phyloP scores from a whole-genome alignment of 2,888 invertebrate genomes.

The Ariolimax columbianus region DNA sequence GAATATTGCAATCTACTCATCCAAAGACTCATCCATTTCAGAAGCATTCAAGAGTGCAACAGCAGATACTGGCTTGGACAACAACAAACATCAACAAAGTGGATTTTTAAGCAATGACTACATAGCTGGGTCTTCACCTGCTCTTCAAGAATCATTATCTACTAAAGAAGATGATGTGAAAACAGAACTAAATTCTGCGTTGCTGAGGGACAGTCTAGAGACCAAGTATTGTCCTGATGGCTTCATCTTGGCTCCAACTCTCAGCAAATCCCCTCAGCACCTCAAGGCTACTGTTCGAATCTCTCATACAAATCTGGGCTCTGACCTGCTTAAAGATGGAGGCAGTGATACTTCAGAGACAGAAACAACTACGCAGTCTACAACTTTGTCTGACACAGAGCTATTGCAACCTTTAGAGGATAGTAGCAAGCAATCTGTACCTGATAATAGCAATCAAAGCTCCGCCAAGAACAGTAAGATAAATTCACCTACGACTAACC shows the following conservation, averaged over 20 bases:
- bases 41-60: neutral
- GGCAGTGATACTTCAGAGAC: neutral
- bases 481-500: constrained; percentile 13
- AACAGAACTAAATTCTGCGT: constrained; percentile 22
- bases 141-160: neutral
- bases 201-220: constrained; percentile 33
- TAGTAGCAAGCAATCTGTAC: constrained; percentile 14
- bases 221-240: constrained; percentile 50
- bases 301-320: neutral
- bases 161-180: neutral
- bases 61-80: neutral
- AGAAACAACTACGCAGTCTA: neutral
- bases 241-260: constrained; percentile 47
- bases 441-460: neutral
- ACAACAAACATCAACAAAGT: neutral
- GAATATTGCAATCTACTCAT: neutral
- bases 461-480: neutral
- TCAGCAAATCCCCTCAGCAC: constrained; percentile 50
- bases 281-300: constrained; percentile 29
- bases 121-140: neutral
- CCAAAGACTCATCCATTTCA: neutral
- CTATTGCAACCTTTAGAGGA: neutral
- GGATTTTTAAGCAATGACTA: neutral
- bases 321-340: neutral
- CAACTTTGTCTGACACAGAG: neutral